Evolutionary conservation across 2,113 vertebrate species (phyloP).

Genomic region (Danio rerio): DNA sequence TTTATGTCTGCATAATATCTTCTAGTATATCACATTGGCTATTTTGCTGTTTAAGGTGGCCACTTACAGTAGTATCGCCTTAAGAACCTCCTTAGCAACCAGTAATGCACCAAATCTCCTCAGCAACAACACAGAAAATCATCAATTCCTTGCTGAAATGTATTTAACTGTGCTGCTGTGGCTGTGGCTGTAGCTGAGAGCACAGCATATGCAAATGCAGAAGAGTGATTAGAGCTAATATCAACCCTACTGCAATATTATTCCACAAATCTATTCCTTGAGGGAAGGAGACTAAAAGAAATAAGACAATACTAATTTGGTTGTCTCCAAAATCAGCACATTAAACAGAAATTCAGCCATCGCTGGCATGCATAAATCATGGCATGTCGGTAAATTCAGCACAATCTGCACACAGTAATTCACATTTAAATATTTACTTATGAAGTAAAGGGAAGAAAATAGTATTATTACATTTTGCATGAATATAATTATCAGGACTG

Average conservation of each 20-base stretch:
- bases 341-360: slow-evolving; percentile 1
- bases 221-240: slow-evolving; percentile 59
- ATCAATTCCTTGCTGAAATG: slow-evolving; percentile 59
- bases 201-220: slow-evolving; percentile 75
- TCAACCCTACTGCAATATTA: slow-evolving; percentile 59
- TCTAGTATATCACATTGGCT: too few species aligned
- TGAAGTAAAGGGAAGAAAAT: background rate
- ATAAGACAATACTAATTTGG: slow-evolving; percentile 1
- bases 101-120: background rate
- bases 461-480: background rate
- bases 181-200: slow-evolving; percentile 69
- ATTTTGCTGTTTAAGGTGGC: background rate
- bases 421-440: background rate
- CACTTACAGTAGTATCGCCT: background rate
- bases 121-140: background rate
- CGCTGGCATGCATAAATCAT: background rate
- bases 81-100: background rate
- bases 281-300: slow-evolving; percentile 48
- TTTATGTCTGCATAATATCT: too few species aligned
- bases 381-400: background rate
- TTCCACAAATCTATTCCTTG: slow-evolving; percentile 56
- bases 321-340: background rate
- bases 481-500: background rate
- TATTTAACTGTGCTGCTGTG: slow-evolving; percentile 69
- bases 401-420: background rate